These are phyloP conservation scores for Drosophila gunungcola DNA, from an alignment of 1,140 invertebrate genomes.

Conservation along the genomic window DNA sequence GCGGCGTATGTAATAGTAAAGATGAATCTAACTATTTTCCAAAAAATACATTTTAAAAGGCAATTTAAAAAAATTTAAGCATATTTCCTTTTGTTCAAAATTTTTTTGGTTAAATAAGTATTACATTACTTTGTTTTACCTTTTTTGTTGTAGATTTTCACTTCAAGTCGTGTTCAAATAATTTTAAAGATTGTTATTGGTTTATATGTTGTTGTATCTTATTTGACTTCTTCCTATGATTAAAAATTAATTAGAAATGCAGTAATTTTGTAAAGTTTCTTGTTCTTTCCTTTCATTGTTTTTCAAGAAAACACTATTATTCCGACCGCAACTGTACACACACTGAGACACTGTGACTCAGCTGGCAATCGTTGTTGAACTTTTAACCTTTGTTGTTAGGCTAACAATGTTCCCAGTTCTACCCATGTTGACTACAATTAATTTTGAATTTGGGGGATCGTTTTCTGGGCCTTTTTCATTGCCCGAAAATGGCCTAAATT, in stretches of 20 bases:
- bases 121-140: too few species aligned
- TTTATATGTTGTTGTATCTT: too few species aligned
- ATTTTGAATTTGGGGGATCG: constrained; percentile 53
- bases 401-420: constrained; percentile 47
- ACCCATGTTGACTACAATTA: constrained; percentile 44
- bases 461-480: constrained; percentile 7
- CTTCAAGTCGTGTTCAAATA: too few species aligned
- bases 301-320: constrained; percentile 5
- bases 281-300: too few species aligned
- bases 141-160: too few species aligned
- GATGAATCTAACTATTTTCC: neutral
- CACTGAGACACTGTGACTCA: constrained; percentile 6
- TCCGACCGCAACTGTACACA: constrained; percentile 30
- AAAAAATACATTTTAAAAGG: neutral
- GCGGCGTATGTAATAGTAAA: neutral
- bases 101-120: too few species aligned
- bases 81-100: too few species aligned
- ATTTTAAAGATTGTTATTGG: too few species aligned
- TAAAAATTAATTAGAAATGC: too few species aligned
- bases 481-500: constrained; percentile 58
- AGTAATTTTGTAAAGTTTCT: too few species aligned
- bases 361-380: constrained; percentile 62
- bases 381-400: constrained; percentile 49
- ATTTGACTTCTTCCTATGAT: too few species aligned
- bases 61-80: too few species aligned